Evolutionary conservation across 2,797 vertebrate species (phyloP).

Genomic region (Hipposideros larvatus): DNA sequence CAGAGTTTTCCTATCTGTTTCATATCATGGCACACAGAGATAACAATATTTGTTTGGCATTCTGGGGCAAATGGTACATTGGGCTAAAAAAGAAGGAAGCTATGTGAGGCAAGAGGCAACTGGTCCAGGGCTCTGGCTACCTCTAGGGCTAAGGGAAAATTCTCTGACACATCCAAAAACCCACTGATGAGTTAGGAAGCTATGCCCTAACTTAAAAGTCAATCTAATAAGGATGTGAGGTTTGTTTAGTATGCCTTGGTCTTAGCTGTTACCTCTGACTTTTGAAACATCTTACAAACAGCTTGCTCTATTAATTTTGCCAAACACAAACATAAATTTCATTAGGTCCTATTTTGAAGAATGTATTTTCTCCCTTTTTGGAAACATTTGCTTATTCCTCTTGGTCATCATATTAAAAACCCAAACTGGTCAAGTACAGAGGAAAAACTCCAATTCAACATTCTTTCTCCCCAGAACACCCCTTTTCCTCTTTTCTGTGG

Average conservation of each 20-base stretch:
- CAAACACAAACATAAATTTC: slow-evolving; percentile 50
- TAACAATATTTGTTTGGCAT: background rate
- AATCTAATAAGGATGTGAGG: slow-evolving; percentile 42
- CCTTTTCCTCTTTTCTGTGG: slow-evolving; percentile 17
- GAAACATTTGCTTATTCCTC: slow-evolving; percentile 28
- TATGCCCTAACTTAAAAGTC: background rate
- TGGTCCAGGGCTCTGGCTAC: background rate
- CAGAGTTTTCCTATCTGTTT: slow-evolving; percentile 37
- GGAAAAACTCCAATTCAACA: background rate
- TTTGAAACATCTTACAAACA: slow-evolving; percentile 62
- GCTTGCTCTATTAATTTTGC: slow-evolving; percentile 14
- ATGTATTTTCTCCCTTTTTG: background rate
- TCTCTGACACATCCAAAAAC: background rate
- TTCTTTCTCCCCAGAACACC: background rate
- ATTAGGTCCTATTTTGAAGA: slow-evolving; percentile 22
- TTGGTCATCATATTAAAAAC: slow-evolving; percentile 10
- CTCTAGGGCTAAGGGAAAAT: slow-evolving; percentile 8
- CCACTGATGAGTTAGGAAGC: background rate
- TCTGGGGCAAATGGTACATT: background rate
- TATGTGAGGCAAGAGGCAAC: slow-evolving; percentile 9
- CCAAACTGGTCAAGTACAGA: slow-evolving; percentile 25
- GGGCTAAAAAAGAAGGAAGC: slow-evolving; percentile 37
- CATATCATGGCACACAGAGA: background rate
- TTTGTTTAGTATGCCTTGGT: background rate
- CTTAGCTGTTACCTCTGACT: background rate